Conservation (phyloP, 2,113 vertebrate genomes). For the Aramus guarauna region DNA sequence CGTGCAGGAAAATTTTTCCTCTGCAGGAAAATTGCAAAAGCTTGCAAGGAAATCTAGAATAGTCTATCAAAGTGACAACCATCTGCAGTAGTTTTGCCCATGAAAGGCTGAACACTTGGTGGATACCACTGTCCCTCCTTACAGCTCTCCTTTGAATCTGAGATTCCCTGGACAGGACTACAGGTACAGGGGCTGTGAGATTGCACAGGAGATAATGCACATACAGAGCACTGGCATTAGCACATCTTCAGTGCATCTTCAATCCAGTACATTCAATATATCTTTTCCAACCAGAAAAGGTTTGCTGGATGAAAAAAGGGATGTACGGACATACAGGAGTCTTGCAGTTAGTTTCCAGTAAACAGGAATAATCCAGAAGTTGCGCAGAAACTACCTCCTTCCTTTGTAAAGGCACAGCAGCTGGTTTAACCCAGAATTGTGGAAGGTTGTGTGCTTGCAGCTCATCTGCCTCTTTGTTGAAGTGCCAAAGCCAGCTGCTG, state of each 20-base stretch:
- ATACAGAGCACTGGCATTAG: neutral
- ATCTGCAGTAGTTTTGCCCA: neutral
- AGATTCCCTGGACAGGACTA: neutral
- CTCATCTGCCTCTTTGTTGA: neutral
- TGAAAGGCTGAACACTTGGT: neutral
- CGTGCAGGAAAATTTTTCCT: neutral
- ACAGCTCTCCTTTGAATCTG: neutral
- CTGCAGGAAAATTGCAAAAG: neutral
- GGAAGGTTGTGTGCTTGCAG: neutral
- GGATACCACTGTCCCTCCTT: neutral
- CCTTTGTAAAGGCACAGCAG: neutral
- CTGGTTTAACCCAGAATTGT: neutral
- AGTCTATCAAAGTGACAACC: neutral
- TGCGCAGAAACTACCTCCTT: neutral
- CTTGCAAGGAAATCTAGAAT: neutral
- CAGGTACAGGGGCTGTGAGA: neutral
- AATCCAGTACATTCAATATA: neutral
- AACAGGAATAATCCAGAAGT: neutral
- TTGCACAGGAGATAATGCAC: neutral
- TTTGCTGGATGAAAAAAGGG: neutral
- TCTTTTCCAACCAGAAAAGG: neutral
- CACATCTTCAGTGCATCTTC: neutral
- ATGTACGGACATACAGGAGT: neutral
- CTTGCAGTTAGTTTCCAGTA: neutral
- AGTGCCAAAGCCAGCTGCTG: neutral